These are phyloP conservation scores for Caloenas nicobarica DNA, from an alignment of 2,113 vertebrate species.

Conservation along the genomic window DNA sequence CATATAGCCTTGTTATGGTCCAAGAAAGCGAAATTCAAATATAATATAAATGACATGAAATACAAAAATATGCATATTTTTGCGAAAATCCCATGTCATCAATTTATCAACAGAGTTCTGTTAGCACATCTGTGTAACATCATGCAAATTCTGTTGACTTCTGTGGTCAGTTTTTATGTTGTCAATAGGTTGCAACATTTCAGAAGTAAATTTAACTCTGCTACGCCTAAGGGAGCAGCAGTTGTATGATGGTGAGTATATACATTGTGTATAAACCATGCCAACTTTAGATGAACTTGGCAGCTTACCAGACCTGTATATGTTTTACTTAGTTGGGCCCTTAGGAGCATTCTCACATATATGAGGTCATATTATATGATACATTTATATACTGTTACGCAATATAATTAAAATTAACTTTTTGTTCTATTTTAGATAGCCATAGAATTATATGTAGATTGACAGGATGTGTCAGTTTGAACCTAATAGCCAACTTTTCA, in stretches of 20 bases:
- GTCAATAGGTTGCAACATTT: neutral
- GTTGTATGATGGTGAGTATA: neutral
- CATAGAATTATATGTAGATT: neutral
- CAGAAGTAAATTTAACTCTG: neutral
- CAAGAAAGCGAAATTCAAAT: neutral
- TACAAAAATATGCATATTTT: accelerated
- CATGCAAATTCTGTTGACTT: neutral
- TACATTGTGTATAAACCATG: neutral
- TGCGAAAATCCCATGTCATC: neutral
- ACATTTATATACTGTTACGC: no score
- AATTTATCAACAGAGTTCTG: neutral
- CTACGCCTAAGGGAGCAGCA: neutral
- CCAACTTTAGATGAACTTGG: neutral
- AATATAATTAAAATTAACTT: neutral
- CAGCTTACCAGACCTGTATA: neutral
- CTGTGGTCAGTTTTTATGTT: neutral
- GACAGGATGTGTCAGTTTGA: neutral
- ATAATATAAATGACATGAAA: neutral
- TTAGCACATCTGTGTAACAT: neutral
- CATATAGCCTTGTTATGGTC: neutral
- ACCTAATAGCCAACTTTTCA: neutral
- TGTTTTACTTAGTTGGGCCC: neutral
- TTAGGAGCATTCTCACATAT: neutral
- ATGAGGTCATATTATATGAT: neutral
- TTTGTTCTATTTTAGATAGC: neutral